Percentiles rank a stretch among this genome's conserved stretches.
phyloP scores from a whole-genome alignment of 2,888 invertebrate species.

The Octodonta nipae region DNA sequence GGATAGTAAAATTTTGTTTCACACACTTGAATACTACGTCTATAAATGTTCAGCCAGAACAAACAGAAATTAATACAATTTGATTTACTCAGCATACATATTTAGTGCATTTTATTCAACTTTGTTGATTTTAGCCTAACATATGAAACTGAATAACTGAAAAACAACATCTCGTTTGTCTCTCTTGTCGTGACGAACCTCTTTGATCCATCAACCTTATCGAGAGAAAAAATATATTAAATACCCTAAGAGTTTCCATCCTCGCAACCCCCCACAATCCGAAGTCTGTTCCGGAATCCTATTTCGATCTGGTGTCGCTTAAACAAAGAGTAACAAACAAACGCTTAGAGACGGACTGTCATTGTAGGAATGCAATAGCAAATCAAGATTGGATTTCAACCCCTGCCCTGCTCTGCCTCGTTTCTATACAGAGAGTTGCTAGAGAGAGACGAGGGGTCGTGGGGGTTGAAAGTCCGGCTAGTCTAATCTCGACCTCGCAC shows the following conservation, averaged over 20 bases:
- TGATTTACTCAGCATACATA: too few relatives aligned
- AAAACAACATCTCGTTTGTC: too few relatives aligned
- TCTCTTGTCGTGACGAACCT: slow-evolving; percentile 1
- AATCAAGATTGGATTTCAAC: slow-evolving; percentile 39
- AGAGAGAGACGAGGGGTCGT: too few relatives aligned
- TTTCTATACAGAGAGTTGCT: too few relatives aligned
- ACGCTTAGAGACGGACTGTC: slow-evolving; percentile 30
- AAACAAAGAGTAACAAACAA: slow-evolving; percentile 34
- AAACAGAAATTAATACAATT: too few relatives aligned
- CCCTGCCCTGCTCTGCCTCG: slow-evolving; percentile 20
- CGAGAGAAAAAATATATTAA: slow-evolving; percentile 1
- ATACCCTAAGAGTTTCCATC: slow-evolving; percentile 1
- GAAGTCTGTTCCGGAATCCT: slow-evolving; percentile 13
- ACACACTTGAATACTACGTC: too few relatives aligned
- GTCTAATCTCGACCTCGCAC: slow-evolving; percentile 38
- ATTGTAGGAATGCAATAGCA: slow-evolving; percentile 39
- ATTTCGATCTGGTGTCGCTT: slow-evolving; percentile 29
- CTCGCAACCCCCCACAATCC: too few relatives aligned
- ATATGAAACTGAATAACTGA: too few relatives aligned
- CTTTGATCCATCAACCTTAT: slow-evolving; percentile 1
- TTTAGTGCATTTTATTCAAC: too few relatives aligned
- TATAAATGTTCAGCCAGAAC: too few relatives aligned
- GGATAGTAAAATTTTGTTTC: too few relatives aligned
- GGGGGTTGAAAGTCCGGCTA: slow-evolving; percentile 33
- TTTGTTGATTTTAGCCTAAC: too few relatives aligned